These are phyloP conservation scores for Hylaea fasciaria DNA, from an alignment of 2,888 invertebrate genomes.

Conservation along the genomic window DNA sequence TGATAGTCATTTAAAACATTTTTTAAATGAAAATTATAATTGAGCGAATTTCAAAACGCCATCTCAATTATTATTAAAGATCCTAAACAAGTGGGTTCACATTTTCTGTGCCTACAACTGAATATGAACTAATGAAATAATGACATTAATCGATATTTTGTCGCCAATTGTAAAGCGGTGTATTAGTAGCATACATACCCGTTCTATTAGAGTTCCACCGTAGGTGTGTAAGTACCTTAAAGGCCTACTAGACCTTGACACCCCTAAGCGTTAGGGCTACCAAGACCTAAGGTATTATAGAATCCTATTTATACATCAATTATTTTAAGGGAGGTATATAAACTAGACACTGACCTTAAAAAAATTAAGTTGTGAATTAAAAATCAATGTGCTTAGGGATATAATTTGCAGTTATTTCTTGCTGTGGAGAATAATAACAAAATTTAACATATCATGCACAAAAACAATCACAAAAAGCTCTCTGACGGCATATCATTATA, in stretches of 20 bases:
- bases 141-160: constrained; percentile 31
- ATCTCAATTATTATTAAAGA: too few relatives aligned
- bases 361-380: constrained; percentile 25
- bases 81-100: too few relatives aligned
- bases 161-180: constrained; percentile 31
- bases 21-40: too few relatives aligned
- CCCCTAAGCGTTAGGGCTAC: constrained; percentile 26
- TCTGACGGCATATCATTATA: constrained; percentile 77
- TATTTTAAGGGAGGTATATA: constrained; percentile 28
- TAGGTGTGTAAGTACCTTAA: constrained; percentile 38
- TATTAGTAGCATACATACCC: constrained; percentile 38
- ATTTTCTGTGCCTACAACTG: too few relatives aligned
- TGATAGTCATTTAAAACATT: too few relatives aligned
- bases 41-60: too few relatives aligned
- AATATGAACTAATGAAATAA: neutral
- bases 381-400: constrained; percentile 33
- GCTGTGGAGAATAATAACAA: constrained; percentile 41
- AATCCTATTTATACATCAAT: constrained; percentile 32
- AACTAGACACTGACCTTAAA: constrained; percentile 40
- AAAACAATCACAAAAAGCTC: constrained; percentile 62
- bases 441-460: constrained; percentile 79
- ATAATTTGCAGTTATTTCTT: constrained; percentile 28
- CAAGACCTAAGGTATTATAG: constrained; percentile 36
- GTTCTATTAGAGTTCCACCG: constrained; percentile 38
- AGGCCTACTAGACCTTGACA: constrained; percentile 37